Conservation (phyloP, 2,888 invertebrate genomes). For the Oligia fasciuncula region DNA sequence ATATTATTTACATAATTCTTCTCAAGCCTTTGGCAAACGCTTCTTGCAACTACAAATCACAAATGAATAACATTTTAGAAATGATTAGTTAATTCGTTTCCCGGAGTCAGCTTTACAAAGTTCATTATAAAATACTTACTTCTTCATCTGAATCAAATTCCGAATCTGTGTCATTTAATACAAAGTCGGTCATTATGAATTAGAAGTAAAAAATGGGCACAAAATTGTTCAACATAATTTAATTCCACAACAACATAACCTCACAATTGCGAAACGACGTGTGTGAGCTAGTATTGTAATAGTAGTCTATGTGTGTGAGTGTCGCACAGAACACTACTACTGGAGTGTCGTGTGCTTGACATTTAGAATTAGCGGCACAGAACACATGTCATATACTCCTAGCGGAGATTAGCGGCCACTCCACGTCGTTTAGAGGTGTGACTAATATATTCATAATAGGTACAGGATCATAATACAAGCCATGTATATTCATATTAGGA, state of each 20-base stretch:
- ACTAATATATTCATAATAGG: no score
- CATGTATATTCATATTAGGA: no score
- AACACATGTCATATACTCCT: no score
- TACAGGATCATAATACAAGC: no score
- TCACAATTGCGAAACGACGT: constrained; percentile 32
- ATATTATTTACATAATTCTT: constrained; percentile 93
- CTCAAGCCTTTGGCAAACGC: constrained; percentile 95
- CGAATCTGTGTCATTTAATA: constrained; percentile 86
- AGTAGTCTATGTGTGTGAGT: no score
- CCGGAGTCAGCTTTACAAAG: background rate
- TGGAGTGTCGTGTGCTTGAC: no score
- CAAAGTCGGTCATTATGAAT: constrained; percentile 82
- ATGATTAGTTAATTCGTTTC: background rate
- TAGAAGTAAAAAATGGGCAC: background rate
- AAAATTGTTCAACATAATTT: background rate
- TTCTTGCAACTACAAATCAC: constrained; percentile 94
- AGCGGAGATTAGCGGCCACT: background rate
- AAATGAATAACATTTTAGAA: constrained; percentile 4
- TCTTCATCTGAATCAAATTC: constrained; percentile 91
- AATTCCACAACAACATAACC: constrained; percentile 58
- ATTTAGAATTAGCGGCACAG: background rate
- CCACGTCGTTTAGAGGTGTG: background rate
- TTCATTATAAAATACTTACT: constrained; percentile 73
- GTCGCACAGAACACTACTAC: no score
- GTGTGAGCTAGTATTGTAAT: no score